phyloP scores from a whole-genome alignment of 2,888 invertebrate species.

The Pyrrhia umbra region DNA sequence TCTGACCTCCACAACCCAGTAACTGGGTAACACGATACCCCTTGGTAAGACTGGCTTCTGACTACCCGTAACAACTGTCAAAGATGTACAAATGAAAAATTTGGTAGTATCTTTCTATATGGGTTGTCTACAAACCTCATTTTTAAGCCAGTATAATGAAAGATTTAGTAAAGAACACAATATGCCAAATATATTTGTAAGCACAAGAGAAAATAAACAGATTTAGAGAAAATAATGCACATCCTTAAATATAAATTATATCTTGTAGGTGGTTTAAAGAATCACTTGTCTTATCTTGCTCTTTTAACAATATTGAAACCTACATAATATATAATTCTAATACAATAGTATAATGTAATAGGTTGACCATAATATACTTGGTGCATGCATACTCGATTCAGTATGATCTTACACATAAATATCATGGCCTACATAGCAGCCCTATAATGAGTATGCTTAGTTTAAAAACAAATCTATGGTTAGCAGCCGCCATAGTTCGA shows the following conservation, averaged over 20 bases:
- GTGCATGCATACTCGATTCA: slow-evolving; percentile 1
- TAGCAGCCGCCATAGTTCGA: slow-evolving; percentile 44
- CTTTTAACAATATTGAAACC: slow-evolving; percentile 11
- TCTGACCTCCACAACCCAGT: too few relatives aligned
- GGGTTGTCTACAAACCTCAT: too few relatives aligned
- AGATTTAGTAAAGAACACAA: background rate
- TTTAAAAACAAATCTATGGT: slow-evolving; percentile 14
- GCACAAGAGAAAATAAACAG: slow-evolving; percentile 2
- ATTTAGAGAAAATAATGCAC: slow-evolving; percentile 13
- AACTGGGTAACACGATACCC: too few relatives aligned
- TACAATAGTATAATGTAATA: slow-evolving; percentile 3
- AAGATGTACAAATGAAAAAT: too few relatives aligned
- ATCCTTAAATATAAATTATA: slow-evolving; percentile 1
- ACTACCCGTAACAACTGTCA: too few relatives aligned
- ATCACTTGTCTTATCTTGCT: background rate
- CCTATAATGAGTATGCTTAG: slow-evolving; percentile 13
- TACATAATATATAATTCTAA: slow-evolving; percentile 8
- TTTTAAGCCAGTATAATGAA: too few relatives aligned
- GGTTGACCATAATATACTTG: slow-evolving; percentile 2
- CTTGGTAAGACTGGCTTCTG: too few relatives aligned
- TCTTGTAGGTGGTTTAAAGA: slow-evolving; percentile 1
- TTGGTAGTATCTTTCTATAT: too few relatives aligned
- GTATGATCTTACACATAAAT: slow-evolving; percentile 8
- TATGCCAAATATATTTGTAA: slow-evolving; percentile 15
- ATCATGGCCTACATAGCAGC: slow-evolving; percentile 7